Percentiles rank a stretch among this genome's conserved stretches.
Conservation (phyloP, 2,888 invertebrate species). For the Andrena flavipes region DNA sequence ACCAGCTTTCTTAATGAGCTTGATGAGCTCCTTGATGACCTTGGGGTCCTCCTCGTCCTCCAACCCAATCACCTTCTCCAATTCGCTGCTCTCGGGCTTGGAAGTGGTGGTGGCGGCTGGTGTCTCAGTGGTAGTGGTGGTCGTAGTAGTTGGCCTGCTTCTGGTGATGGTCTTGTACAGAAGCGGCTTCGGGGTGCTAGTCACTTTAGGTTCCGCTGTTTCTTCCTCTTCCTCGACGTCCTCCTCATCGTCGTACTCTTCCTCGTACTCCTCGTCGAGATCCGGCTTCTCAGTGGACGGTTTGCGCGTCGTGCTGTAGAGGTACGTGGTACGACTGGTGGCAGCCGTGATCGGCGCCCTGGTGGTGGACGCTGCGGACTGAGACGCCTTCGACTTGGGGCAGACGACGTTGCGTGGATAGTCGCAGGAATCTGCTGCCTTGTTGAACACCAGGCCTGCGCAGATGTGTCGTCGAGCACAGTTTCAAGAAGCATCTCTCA, state of each 20-base stretch:
- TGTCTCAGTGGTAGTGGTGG: conserved; percentile 74
- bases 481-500: not conserved
- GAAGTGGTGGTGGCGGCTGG: conserved; percentile 69
- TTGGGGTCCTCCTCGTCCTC: conserved; percentile 90
- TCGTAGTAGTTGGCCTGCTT: conserved; percentile 77
- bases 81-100: conserved; percentile 41
- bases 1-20: conserved; percentile 94
- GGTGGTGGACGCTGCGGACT: conserved; percentile 85
- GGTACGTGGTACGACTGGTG: conserved; percentile 85
- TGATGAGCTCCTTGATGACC: conserved; percentile 93
- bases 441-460: conserved; percentile 94
- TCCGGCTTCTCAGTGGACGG: conserved; percentile 85
- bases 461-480: not conserved
- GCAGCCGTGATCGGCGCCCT: conserved; percentile 81
- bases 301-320: conserved; percentile 85
- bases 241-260: conserved; percentile 85
- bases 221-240: conserved; percentile 85
- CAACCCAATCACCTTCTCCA: conserved; percentile 64
- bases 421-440: conserved; percentile 96
- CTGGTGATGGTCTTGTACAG: conserved; percentile 82
- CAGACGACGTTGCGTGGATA: conserved; percentile 95
- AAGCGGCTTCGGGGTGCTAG: conserved; percentile 77
- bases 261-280: conserved; percentile 82
- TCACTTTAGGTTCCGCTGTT: conserved; percentile 83
- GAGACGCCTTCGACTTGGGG: conserved; percentile 87